Evolutionary conservation across 1,140 invertebrate species (phyloP).

Genomic region (Helicoverpa zea): DNA sequence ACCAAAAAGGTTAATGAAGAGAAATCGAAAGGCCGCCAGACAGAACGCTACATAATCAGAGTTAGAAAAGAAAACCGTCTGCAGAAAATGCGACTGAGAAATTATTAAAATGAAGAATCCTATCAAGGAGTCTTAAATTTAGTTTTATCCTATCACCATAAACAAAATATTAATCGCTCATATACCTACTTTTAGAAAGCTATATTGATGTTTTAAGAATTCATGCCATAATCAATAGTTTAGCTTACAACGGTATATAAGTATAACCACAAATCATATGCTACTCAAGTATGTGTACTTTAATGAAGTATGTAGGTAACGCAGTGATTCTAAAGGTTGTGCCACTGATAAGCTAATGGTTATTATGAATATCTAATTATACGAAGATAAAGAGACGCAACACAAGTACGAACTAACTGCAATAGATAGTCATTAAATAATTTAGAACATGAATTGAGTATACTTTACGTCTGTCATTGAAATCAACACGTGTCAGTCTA

Average conservation of each 20-base stretch:
- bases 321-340: conserved; percentile 45
- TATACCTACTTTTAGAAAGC: too few species aligned
- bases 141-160: too few species aligned
- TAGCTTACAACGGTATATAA: too few species aligned
- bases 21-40: conserved; percentile 24
- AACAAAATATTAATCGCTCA: too few species aligned
- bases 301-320: neutral
- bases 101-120: too few species aligned
- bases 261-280: too few species aligned
- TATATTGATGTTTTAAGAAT: too few species aligned
- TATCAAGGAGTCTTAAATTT: too few species aligned
- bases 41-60: conserved; percentile 9
- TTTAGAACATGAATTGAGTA: conserved; percentile 3
- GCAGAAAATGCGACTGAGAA: neutral
- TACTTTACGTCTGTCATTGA: neutral
- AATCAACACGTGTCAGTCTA: neutral
- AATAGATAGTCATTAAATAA: neutral
- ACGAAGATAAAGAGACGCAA: conserved; percentile 16
- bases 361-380: conserved; percentile 47
- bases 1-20: conserved; percentile 8
- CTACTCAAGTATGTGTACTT: neutral
- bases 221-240: too few species aligned
- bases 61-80: conserved; percentile 4
- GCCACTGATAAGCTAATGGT: conserved; percentile 41
- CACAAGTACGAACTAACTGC: neutral